A percentile compares a stretch with the other conserved stretches of the same genome.
Evolutionary conservation across 1,140 invertebrate species (phyloP).

Genomic region (Eumaeus atala): DNA sequence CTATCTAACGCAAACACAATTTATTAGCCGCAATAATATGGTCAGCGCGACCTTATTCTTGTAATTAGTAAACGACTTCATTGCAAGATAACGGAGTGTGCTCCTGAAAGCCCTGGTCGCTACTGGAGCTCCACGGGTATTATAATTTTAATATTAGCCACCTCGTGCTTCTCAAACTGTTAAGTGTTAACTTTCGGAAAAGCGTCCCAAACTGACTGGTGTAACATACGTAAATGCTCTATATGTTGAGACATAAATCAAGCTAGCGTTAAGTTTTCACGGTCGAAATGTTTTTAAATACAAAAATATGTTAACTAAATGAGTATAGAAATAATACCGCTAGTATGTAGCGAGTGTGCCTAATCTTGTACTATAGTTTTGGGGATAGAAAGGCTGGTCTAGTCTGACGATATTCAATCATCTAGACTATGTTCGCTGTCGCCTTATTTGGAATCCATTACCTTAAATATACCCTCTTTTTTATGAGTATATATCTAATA

Average conservation of each 20-base stretch:
- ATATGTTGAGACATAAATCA: not conserved
- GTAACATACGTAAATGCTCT: too few species aligned
- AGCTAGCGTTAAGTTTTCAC: slow-evolving; percentile 6
- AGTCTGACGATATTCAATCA: too few species aligned
- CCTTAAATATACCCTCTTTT: too few species aligned
- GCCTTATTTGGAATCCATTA: too few species aligned
- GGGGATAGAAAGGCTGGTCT: too few species aligned
- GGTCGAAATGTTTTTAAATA: slow-evolving; percentile 1
- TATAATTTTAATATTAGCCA: slow-evolving; percentile 72
- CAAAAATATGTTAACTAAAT: not conserved
- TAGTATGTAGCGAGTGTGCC: slow-evolving; percentile 3
- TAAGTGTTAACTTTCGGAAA: slow-evolving; percentile 3
- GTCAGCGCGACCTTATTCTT: slow-evolving; percentile 39
- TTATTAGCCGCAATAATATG: slow-evolving; percentile 45
- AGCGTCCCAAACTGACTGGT: not conserved
- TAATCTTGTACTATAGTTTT: not conserved
- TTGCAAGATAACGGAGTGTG: slow-evolving; percentile 43
- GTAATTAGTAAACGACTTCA: slow-evolving; percentile 50
- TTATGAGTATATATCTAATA: too few species aligned
- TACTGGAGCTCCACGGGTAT: slow-evolving; percentile 60
- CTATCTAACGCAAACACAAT: slow-evolving; percentile 66
- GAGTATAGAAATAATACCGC: not conserved
- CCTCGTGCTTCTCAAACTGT: slow-evolving; percentile 54
- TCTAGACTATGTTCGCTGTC: too few species aligned
- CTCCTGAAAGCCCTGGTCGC: slow-evolving; percentile 53